These are phyloP conservation scores for Ptychadena robeensis DNA, from an alignment of 2,797 vertebrate genomes.

Conservation along the genomic window DNA sequence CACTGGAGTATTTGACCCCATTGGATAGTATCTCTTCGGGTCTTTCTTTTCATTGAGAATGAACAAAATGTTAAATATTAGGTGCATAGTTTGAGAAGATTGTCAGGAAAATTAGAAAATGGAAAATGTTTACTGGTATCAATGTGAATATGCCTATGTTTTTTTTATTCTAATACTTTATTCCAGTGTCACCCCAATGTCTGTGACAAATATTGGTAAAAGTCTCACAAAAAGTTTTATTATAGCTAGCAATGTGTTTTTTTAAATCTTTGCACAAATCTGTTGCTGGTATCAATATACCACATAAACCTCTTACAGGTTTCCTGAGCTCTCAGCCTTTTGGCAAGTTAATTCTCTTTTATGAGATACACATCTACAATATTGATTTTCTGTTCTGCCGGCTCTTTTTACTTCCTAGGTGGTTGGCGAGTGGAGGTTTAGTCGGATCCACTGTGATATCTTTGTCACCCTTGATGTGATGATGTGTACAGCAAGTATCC, in stretches of 20 bases:
- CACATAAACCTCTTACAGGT: constrained; percentile 25
- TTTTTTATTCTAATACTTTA: background rate
- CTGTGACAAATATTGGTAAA: background rate
- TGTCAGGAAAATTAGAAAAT: no score
- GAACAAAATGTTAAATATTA: no score
- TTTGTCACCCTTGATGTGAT: constrained; percentile 98
- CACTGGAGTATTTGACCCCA: no score
- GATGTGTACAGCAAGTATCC: constrained; percentile 99
- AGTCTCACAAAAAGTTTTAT: constrained; percentile 35
- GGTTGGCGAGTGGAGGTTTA: constrained; percentile 96
- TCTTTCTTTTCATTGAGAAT: no score
- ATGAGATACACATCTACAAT: constrained; percentile 55
- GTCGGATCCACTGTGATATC: constrained; percentile 97
- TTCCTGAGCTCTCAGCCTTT: constrained; percentile 20
- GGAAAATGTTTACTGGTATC: no score
- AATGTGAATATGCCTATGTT: background rate
- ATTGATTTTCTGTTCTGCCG: constrained; percentile 58
- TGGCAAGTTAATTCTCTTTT: constrained; percentile 49
- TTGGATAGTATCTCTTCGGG: no score
- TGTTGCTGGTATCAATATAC: constrained; percentile 27
- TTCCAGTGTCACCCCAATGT: background rate
- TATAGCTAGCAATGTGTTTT: constrained; percentile 7
- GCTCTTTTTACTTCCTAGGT: constrained; percentile 79
- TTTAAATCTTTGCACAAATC: constrained; percentile 39
- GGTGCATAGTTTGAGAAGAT: no score